phyloP scores from a whole-genome alignment of 2,888 invertebrate genomes.

The Habrosyne pyritoides region DNA sequence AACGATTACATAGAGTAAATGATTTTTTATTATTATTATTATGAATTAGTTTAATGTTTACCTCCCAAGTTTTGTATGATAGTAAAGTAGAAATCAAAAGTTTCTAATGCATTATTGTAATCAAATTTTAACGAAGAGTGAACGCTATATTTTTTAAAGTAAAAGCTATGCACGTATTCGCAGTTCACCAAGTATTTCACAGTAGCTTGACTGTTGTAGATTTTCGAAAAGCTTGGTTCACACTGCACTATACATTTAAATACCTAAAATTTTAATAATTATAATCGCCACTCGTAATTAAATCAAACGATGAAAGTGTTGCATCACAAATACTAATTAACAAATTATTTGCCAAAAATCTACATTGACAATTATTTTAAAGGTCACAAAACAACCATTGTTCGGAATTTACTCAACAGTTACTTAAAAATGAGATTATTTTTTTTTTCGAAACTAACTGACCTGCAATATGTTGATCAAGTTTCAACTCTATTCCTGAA shows the following conservation, averaged over 20 bases:
- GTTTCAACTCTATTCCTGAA: background rate
- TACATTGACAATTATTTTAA: background rate
- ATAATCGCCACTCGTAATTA: background rate
- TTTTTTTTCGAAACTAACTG: background rate
- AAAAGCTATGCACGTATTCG: slow-evolving; percentile 49
- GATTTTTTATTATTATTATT: slow-evolving; percentile 57
- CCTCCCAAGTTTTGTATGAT: slow-evolving; percentile 68
- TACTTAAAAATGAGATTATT: background rate
- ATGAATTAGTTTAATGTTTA: slow-evolving; percentile 70
- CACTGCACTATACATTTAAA: background rate
- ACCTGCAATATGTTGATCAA: background rate
- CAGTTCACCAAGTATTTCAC: slow-evolving; percentile 30
- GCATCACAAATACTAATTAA: background rate
- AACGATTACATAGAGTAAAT: slow-evolving; percentile 76
- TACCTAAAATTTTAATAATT: background rate
- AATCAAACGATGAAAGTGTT: background rate
- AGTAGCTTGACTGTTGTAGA: slow-evolving; percentile 35
- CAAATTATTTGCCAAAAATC: background rate
- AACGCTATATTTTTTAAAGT: slow-evolving; percentile 34
- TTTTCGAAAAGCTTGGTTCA: background rate
- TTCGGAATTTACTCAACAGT: background rate
- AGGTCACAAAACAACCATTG: background rate
- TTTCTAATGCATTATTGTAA: slow-evolving; percentile 61
- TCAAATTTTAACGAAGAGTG: slow-evolving; percentile 31
- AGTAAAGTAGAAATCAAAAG: slow-evolving; percentile 58